Base-by-base conservation (phyloP, 1,140 invertebrate genomes). In the Formica exsecta region DNA sequence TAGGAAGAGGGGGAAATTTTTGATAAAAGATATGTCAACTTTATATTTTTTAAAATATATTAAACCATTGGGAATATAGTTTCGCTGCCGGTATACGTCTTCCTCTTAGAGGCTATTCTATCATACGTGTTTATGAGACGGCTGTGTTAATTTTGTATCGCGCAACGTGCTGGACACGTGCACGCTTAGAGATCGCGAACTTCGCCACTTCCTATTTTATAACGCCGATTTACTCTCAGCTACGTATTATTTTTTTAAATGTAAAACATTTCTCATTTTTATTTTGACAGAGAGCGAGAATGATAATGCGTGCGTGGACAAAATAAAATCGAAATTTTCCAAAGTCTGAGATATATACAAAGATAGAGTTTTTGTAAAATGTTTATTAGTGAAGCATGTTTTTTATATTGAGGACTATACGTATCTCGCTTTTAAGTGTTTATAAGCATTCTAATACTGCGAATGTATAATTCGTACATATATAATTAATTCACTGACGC, bases 101-200 rank as follows among this genome's bases (percentile, higher is more conserved):
- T 16, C n/a, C 19, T 51, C 16, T 36, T 70, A 25, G 25, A 54
- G 22, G 64, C 36, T 76, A 44, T 61, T 29, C 22, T 61, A 4
- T 41, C 36, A 75, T 61, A 61, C 19, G 6, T 25, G 8, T 57
- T 70, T 57, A 36, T n/a, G 44, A 70, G 32, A 70, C 29, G 76
- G 61, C 44, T 80, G 76, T 70, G 64, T 79, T 70, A 57, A 80
- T 70, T 68, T 80, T 79, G n/a, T 80, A 80, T 54, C 64, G n/a
- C 13, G 3, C n/a, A 68, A 80, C 64, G 64, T 54, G 76, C 76
- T 68, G 64, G 32, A 80, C 64, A 80, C 32, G 44, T 68, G 19
- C 7, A 51, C 29, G 32, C 4, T 32, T 76, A 64, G 36, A 77
- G 5, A 44, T 44, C 11, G 41, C 9, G 41, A 36, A 77, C 44